Evolutionary conservation across 1,140 invertebrate species (phyloP).

Genomic region (Pomacea maculata): DNA sequence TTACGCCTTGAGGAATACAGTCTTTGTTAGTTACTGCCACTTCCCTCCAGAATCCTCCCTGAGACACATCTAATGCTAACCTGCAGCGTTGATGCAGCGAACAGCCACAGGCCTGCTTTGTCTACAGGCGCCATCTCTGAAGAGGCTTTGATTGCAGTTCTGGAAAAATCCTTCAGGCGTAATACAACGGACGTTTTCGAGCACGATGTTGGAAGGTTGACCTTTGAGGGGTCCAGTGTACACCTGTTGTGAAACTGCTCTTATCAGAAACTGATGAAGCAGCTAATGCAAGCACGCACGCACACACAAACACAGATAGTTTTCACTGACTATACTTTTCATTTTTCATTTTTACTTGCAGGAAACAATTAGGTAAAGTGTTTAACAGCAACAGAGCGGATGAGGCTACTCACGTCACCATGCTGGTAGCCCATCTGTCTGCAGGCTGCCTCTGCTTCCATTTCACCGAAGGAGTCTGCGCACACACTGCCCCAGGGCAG

Average conservation of each 20-base stretch:
- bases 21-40: too few species aligned
- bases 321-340: too few species aligned
- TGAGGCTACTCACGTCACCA: constrained; percentile 30
- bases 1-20: too few species aligned
- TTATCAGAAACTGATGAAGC: not conserved
- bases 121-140: too few species aligned
- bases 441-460: constrained; percentile 44
- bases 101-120: too few species aligned
- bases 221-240: not conserved
- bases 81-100: too few species aligned
- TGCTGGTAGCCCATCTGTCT: constrained; percentile 28
- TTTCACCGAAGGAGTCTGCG: constrained; percentile 41
- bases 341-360: too few species aligned
- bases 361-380: too few species aligned
- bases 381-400: not conserved
- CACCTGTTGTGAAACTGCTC: not conserved
- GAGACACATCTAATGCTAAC: too few species aligned
- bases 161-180: not conserved
- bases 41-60: too few species aligned
- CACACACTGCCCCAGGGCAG: constrained; percentile 47
- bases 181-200: not conserved
- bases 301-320: not conserved
- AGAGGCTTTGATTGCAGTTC: not conserved
- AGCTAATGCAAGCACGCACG: not conserved
- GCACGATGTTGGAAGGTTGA: not conserved